phyloP scores from a whole-genome alignment of 1,140 invertebrate species.

The Protaetia brevitarsis region DNA sequence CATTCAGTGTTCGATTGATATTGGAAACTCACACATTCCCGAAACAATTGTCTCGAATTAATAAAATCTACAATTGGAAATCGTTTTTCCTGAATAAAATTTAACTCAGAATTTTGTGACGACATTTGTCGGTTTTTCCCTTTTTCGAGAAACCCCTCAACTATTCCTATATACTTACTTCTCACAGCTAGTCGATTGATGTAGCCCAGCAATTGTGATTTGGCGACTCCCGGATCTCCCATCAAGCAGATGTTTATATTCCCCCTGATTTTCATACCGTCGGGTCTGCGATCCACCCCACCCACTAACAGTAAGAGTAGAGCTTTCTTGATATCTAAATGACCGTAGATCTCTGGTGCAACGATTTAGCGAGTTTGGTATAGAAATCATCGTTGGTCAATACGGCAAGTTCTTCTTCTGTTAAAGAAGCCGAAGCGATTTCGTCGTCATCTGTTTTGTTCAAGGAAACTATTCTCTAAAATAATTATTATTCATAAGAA shows the following conservation, averaged over 20 bases:
- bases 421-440: constrained; percentile 66
- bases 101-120: too few relatives aligned
- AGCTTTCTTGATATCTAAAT: constrained; percentile 98
- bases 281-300: constrained; percentile 86
- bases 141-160: too few relatives aligned
- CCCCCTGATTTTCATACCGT: constrained; percentile 83
- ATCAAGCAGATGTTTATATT: constrained; percentile 99
- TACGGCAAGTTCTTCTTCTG: constrained; percentile 74
- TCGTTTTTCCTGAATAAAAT: too few relatives aligned
- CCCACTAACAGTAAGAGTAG: constrained; percentile 91
- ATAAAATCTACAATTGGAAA: too few relatives aligned
- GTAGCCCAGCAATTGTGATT: constrained; percentile 95
- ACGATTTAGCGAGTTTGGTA: constrained; percentile 83
- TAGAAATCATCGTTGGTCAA: constrained; percentile 88
- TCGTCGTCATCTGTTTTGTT: constrained; percentile 83
- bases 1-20: too few relatives aligned
- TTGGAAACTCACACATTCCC: too few relatives aligned
- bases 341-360: constrained; percentile 99
- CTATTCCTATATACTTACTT: too few relatives aligned
- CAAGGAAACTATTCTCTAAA: constrained; percentile 67
- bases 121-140: too few relatives aligned
- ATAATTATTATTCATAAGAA: too few relatives aligned
- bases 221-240: constrained; percentile 99
- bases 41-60: too few relatives aligned
- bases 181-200: constrained; percentile 91